Conservation (phyloP, 1,140 invertebrate genomes). For the Sogatella furcifera region DNA sequence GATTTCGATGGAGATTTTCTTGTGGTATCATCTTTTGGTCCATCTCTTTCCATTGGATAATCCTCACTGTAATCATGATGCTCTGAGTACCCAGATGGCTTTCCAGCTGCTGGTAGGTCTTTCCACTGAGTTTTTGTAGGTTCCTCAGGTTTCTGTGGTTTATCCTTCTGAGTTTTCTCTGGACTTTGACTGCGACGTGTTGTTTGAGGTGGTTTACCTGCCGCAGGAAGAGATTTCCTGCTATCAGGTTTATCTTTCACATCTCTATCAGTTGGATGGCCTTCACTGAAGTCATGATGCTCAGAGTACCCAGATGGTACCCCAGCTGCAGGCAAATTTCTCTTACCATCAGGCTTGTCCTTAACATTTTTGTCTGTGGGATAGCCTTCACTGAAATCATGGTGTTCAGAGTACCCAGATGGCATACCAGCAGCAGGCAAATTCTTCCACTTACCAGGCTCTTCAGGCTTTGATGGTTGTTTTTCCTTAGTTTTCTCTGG, state of each 20-base stretch:
- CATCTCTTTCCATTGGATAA: no score
- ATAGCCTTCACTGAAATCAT: no score
- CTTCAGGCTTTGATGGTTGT: neutral
- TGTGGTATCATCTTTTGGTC: neutral
- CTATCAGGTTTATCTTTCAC: neutral
- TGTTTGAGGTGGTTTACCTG: slow-evolving; percentile 12
- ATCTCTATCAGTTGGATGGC: neutral
- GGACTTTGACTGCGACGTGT: neutral
- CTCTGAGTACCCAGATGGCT: neutral
- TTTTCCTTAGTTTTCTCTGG: neutral
- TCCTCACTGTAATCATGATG: no score
- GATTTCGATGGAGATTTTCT: neutral
- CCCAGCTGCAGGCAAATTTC: neutral
- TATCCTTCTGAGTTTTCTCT: neutral
- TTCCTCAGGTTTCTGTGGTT: neutral
- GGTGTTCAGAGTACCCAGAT: neutral
- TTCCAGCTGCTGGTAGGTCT: slow-evolving; percentile 2
- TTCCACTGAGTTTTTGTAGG: neutral
- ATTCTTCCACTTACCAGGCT: neutral
- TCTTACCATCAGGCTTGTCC: neutral
- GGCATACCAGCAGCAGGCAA: neutral
- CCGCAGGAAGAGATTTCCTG: neutral
- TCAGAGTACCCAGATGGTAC: neutral
- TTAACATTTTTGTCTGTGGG: neutral
- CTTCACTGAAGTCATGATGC: neutral